Conservation (phyloP, 1,140 invertebrate species). For the Thaumetopoea pityocampa region DNA sequence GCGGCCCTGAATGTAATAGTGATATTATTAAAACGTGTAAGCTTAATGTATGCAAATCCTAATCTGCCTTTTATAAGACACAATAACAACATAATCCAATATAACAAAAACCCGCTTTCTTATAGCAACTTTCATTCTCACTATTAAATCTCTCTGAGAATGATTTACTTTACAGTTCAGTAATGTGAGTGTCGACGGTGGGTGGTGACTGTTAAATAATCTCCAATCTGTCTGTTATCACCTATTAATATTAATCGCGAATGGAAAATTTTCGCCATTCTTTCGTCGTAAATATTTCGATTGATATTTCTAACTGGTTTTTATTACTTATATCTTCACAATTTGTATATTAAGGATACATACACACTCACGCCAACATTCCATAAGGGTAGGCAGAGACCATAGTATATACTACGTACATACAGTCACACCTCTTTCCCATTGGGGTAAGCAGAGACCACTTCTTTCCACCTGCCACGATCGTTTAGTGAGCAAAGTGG, state of each 20-base stretch:
- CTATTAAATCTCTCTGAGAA: conserved; percentile 16
- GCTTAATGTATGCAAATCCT: conserved; percentile 20
- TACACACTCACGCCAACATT: conserved; percentile 10
- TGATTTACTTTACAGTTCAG: no score
- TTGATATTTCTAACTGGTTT: conserved; percentile 15
- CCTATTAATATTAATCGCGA: conserved; percentile 14
- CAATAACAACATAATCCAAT: conserved; percentile 21
- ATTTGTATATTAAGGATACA: conserved; percentile 11
- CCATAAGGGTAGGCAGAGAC: no score
- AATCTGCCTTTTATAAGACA: conserved; percentile 18
- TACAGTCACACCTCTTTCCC: no score
- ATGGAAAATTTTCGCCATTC: conserved; percentile 13
- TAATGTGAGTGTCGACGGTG: conserved; percentile 9
- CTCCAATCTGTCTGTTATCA: conserved; percentile 14
- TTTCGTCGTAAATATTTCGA: conserved; percentile 13
- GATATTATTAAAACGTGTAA: conserved; percentile 5
- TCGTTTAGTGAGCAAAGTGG: no score
- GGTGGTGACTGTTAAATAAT: conserved; percentile 14
- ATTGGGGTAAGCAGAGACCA: no score
- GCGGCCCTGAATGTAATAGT: neutral
- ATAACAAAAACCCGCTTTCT: conserved; percentile 22
- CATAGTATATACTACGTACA: no score
- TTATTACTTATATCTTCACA: conserved; percentile 14
- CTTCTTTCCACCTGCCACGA: no score
- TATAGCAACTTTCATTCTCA: conserved; percentile 18